These are phyloP conservation scores for Phocoena phocoena DNA, from an alignment of 2,113 vertebrate genomes.

Conservation along the genomic window DNA sequence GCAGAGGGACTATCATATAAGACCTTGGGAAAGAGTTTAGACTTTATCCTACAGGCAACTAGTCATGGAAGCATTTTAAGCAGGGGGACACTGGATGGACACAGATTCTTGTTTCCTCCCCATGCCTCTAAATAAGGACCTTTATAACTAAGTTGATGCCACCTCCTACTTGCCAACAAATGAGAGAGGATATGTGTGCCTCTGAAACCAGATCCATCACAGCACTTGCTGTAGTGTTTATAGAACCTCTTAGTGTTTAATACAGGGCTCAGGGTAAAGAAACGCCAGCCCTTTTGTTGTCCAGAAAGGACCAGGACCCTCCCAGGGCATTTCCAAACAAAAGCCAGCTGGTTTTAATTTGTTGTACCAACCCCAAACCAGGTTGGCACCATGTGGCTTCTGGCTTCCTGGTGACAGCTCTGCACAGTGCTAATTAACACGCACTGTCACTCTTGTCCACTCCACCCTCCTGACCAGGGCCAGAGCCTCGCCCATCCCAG, in stretches of 20 bases:
- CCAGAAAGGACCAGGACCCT: constrained; percentile 36
- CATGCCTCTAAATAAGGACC: neutral
- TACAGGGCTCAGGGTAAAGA: neutral
- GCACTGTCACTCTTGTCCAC: constrained; percentile 56
- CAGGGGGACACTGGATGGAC: neutral
- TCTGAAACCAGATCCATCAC: neutral
- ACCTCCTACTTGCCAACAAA: neutral
- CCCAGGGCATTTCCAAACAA: constrained; percentile 64
- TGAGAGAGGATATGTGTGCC: neutral
- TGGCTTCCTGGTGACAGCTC: constrained; percentile 65
- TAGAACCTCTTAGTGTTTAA: neutral
- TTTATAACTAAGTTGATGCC: neutral
- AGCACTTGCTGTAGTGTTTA: neutral
- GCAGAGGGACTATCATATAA: neutral
- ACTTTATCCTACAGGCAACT: neutral
- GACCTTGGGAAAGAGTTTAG: neutral
- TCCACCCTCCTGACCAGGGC: neutral
- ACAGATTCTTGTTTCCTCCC: neutral
- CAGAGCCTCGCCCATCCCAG: neutral
- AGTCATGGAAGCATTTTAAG: neutral
- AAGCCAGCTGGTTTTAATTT: constrained; percentile 76
- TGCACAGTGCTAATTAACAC: constrained; percentile 70
- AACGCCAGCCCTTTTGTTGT: constrained; percentile 6
- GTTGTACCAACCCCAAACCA: constrained; percentile 66
- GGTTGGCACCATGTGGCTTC: constrained; percentile 72